phyloP scores from a whole-genome alignment of 2,113 vertebrate genomes.

The Boleophthalmus pectinirostris region DNA sequence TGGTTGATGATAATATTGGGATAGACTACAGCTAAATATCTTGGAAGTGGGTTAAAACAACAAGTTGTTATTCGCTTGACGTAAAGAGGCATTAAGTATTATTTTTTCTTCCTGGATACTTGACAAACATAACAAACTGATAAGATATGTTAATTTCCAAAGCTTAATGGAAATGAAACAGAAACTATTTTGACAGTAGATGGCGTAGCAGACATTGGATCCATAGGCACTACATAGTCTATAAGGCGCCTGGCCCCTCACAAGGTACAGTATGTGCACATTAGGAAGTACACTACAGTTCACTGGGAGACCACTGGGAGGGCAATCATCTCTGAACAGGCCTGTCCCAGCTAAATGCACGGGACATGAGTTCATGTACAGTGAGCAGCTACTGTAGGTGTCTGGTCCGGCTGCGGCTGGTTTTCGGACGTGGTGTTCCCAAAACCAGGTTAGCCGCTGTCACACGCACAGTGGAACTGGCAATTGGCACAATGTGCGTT shows the following conservation, averaged over 20 bases:
- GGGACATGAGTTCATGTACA: conserved; percentile 25
- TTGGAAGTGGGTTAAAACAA: too few species aligned
- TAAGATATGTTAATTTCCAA: neutral
- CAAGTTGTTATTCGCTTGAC: too few species aligned
- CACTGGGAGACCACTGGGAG: conserved; percentile 36
- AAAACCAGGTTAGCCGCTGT: conserved; percentile 99
- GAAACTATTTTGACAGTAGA: conserved; percentile 40
- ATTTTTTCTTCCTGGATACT: conserved; percentile 46
- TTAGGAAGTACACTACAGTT: conserved; percentile 47
- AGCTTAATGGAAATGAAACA: conserved; percentile 14
- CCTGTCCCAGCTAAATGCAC: conserved; percentile 27
- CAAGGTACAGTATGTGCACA: conserved; percentile 36
- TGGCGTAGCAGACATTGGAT: conserved; percentile 20
- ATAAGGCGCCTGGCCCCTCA: conserved; percentile 24
- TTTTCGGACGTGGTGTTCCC: conserved; percentile 74
- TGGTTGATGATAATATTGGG: neutral
- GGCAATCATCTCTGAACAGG: conserved; percentile 23
- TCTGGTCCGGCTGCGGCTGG: conserved; percentile 35
- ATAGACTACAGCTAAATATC: too few species aligned
- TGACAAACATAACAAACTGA: neutral
- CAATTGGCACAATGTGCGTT: conserved; percentile 97
- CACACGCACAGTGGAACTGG: conserved; percentile 99
- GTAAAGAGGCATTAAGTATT: neutral
- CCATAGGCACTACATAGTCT: conserved; percentile 1
- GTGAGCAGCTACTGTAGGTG: conserved; percentile 16